These are phyloP conservation scores for Trilocha varians DNA, from an alignment of 2,888 invertebrate species.

Conservation along the genomic window DNA sequence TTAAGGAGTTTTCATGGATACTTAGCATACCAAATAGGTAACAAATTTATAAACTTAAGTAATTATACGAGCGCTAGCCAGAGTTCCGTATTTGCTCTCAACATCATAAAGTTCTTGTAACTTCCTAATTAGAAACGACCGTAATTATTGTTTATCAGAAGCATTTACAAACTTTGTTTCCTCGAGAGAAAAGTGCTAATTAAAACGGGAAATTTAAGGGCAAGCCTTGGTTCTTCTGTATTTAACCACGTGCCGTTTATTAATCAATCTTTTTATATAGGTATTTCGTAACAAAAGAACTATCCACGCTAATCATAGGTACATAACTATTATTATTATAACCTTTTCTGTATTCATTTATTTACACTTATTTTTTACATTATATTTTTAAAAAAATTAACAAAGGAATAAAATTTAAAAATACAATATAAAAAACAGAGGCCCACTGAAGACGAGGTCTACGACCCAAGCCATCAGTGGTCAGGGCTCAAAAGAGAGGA, in stretches of 20 bases:
- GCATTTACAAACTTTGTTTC: slow-evolving; percentile 30
- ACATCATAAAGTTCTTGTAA: slow-evolving; percentile 46
- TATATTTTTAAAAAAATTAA: too few relatives aligned
- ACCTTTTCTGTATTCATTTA: too few relatives aligned
- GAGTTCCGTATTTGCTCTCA: slow-evolving; percentile 57
- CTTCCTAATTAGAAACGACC: slow-evolving; percentile 52
- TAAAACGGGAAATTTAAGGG: slow-evolving; percentile 15
- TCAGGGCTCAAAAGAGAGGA: too few relatives aligned
- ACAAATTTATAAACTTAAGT: slow-evolving; percentile 66
- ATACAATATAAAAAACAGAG: too few relatives aligned
- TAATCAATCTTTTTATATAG: not conserved
- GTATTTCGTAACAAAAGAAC: not conserved
- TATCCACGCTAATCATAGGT: not conserved
- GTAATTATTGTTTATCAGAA: slow-evolving; percentile 50
- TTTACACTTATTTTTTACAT: too few relatives aligned
- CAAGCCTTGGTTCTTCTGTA: not conserved
- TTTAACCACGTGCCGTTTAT: not conserved
- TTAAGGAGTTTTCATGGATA: slow-evolving; percentile 30
- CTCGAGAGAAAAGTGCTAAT: slow-evolving; percentile 26
- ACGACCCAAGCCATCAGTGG: too few relatives aligned
- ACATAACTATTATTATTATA: too few relatives aligned
- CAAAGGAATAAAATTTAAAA: too few relatives aligned
- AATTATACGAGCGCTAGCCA: slow-evolving; percentile 50
- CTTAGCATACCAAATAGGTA: slow-evolving; percentile 67
- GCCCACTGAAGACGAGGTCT: too few relatives aligned